Evolutionary conservation across 2,113 vertebrate species (phyloP).

Genomic region (Leiothrix lutea): DNA sequence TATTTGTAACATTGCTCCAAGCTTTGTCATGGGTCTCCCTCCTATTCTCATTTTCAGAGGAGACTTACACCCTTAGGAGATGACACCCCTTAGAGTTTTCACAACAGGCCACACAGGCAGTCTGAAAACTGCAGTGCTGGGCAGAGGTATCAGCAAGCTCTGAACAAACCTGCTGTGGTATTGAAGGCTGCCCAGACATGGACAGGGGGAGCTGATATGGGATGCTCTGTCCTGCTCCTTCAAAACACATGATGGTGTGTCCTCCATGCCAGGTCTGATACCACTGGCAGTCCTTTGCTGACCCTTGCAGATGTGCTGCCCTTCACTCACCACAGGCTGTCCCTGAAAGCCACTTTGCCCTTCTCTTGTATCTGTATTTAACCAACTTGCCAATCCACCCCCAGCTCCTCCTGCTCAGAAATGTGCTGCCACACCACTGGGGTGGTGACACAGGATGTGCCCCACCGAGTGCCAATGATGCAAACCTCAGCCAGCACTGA

Average conservation of each 20-base stretch:
- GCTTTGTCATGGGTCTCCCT: neutral
- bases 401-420: neutral
- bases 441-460: neutral
- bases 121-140: neutral
- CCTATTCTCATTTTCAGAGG: neutral
- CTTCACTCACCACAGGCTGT: neutral
- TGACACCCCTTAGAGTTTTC: neutral
- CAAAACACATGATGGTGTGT: accelerated
- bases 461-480: neutral
- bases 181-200: neutral
- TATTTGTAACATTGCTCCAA: neutral
- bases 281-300: neutral
- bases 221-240: neutral
- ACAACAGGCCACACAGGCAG: neutral
- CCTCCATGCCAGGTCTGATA: neutral
- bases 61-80: neutral
- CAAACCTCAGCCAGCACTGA: neutral
- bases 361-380: neutral
- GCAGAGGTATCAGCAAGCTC: neutral
- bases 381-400: neutral
- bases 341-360: neutral
- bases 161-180: neutral
- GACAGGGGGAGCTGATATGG: neutral
- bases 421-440: neutral
- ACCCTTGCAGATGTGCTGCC: neutral